Base-by-base conservation (phyloP, 2,888 invertebrate species). In the Resseliella maxima region DNA sequence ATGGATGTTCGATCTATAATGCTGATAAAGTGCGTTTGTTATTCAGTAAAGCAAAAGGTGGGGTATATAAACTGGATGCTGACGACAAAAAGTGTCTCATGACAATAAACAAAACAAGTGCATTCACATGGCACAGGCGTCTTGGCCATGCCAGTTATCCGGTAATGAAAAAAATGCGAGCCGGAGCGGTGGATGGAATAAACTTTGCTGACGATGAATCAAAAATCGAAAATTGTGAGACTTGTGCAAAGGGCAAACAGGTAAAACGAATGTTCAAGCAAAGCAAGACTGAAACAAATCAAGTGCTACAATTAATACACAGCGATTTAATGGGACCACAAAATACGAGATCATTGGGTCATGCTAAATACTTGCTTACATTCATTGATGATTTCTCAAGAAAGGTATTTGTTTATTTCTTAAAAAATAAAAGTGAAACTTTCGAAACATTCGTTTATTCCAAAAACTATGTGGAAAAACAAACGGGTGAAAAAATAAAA, bases 381-480 rank as follows among this genome's bases (percentile, higher is more conserved):
- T 81, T 81, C 21, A 81, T 81, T 15, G 81, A 81, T 81, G 81
- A 81, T 36, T 36, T 12, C 81, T 18, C 36, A 5, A 21, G 81
- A 81, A 81, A 21, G 24, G 31, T 36, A 18, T 81, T 36, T 21
- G 31, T 31, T 1, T 81, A 81, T 36, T 81, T 36, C 21, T 18
- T 81, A 6, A 81, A 36, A 15, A 31, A 21, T 0, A 81, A 81
- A 81, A 18, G 36, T 0, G 81, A 81, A 18, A 31, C 31, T 6
- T 81, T 36, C 21, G 21, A 81, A 5, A 87, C 81, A 6, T 89
- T 89, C 87, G 86, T 87, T 81, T 86, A 89, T 50, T 89, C 89
- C 87, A 88, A 89, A 83, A 86, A 59, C 5, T 86, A 87, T 45
- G 88, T 88, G 35, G 89, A 89, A 88, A 89, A 88, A 35, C 88